These are phyloP conservation scores for Pseudorhiza aurosa DNA, from an alignment of 30 jellyfish, hydroid and myxozoan genomes.

Conservation along the genomic window DNA sequence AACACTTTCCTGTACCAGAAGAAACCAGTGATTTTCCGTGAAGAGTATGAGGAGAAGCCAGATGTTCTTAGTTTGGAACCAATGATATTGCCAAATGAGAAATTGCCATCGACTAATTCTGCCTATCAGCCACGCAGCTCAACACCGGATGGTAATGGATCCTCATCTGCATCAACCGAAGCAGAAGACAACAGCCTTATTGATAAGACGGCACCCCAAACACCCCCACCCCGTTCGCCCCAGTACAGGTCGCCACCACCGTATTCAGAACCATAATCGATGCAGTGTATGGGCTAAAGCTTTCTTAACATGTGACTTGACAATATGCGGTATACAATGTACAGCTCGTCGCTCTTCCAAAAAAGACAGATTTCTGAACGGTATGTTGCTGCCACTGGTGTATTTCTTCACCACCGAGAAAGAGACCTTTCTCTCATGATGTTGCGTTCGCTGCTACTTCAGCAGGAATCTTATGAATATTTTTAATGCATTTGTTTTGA, in stretches of 20 bases:
- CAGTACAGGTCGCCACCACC: constrained; percentile 82
- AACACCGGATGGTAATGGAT: constrained; percentile 86
- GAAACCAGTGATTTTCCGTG: constrained; percentile 93
- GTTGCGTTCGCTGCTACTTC: constrained; percentile 14
- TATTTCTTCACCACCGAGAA: too few species aligned
- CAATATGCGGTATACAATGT: neutral
- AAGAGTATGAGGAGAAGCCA: constrained; percentile 91
- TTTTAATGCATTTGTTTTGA: constrained; percentile 4
- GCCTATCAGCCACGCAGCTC: constrained; percentile 89
- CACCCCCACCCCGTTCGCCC: constrained; percentile 82
- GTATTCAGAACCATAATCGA: constrained; percentile 43
- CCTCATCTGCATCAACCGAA: constrained; percentile 87
- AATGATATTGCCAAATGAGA: constrained; percentile 86
- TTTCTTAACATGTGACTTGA: neutral
- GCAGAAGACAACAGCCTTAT: constrained; percentile 83
- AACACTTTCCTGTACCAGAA: constrained; percentile 71
- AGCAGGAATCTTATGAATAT: neutral
- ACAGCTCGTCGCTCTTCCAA: neutral
- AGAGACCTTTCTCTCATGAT: neutral
- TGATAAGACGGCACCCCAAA: constrained; percentile 38
- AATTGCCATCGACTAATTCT: constrained; percentile 62
- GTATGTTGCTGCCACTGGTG: too few species aligned
- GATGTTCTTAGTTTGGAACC: constrained; percentile 89
- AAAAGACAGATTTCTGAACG: too few species aligned
- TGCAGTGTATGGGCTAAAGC: neutral